phyloP scores from a whole-genome alignment of 2,113 vertebrate species.

The Theristicus caerulescens region DNA sequence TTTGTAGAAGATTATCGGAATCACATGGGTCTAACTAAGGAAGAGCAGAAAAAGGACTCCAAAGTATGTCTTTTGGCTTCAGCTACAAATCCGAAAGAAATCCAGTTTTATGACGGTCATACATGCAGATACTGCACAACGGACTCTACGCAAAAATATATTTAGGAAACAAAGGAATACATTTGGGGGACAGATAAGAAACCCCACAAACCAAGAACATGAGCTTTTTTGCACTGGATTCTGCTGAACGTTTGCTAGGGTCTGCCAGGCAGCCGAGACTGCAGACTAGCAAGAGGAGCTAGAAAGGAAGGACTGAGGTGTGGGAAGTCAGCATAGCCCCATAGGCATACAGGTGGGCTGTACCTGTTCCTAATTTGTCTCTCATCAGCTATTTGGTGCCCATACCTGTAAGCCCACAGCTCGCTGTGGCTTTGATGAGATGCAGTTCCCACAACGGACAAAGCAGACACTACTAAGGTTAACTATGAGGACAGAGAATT shows the following conservation, averaged over 20 bases:
- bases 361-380: neutral
- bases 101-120: neutral
- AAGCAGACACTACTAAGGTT: neutral
- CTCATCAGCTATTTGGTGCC: neutral
- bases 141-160: neutral
- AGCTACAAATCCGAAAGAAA: neutral
- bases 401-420: neutral
- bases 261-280: neutral
- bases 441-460: neutral
- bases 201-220: neutral
- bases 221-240: neutral
- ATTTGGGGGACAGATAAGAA: neutral
- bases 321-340: neutral
- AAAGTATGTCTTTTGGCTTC: neutral
- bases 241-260: neutral
- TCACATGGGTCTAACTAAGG: neutral
- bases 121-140: neutral
- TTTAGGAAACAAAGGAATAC: neutral
- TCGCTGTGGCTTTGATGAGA: neutral
- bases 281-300: neutral
- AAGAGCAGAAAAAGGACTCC: neutral
- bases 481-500: neutral
- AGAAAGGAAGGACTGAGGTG: neutral
- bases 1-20: neutral
- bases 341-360: accelerated